Percentiles rank a stretch among this genome's conserved stretches.
Conservation (phyloP, 2,113 vertebrate species). For the Hypanus sabinus region DNA sequence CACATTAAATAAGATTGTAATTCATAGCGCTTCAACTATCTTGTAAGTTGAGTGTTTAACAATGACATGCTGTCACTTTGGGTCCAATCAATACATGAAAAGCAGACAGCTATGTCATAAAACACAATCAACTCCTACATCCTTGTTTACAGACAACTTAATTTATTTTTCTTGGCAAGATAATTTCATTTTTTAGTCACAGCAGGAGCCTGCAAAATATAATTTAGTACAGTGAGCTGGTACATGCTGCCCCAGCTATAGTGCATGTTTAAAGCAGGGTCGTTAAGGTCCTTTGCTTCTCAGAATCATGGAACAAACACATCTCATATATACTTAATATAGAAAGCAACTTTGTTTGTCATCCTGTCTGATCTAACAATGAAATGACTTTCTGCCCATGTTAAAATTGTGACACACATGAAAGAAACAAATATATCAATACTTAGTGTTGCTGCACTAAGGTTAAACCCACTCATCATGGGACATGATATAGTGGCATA, state of each 20-base stretch:
- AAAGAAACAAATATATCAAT: neutral
- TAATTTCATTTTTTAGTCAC: conserved; percentile 34
- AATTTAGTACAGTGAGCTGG: conserved; percentile 25
- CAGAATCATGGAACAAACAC: conserved; percentile 25
- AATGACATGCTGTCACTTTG: neutral
- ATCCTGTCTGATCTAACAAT: neutral
- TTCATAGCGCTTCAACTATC: neutral
- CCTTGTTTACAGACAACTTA: conserved; percentile 29
- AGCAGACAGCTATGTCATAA: neutral
- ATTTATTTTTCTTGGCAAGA: conserved; percentile 34
- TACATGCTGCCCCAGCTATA: conserved; percentile 25
- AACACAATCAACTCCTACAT: neutral
- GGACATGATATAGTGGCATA: neutral
- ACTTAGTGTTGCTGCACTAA: neutral
- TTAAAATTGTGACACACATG: neutral
- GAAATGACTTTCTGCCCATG: neutral
- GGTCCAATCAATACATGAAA: neutral
- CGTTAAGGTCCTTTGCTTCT: conserved; percentile 28
- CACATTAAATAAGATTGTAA: neutral
- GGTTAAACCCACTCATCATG: neutral
- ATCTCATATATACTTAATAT: conserved; percentile 3
- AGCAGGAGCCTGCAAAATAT: conserved; percentile 32
- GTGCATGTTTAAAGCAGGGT: conserved; percentile 21
- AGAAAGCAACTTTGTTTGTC: neutral
- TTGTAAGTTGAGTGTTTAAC: neutral